Evolutionary conservation across 2,113 vertebrate species (phyloP).

Genomic region (Cavia aperea): DNA sequence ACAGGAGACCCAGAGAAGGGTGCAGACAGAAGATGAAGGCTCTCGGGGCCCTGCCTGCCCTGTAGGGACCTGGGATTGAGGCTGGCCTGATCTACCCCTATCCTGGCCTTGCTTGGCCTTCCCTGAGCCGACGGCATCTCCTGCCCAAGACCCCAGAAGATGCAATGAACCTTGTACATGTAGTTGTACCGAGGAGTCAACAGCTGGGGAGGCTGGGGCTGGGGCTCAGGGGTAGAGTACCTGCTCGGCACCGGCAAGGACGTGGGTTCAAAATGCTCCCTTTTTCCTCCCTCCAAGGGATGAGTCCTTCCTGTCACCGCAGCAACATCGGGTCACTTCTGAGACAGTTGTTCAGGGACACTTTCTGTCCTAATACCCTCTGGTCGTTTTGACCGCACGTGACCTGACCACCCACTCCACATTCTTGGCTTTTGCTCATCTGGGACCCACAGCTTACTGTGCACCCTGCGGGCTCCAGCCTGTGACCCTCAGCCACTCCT

Average conservation of each 20-base stretch:
- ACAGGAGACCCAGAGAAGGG: not conserved
- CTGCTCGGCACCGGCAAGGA: not conserved
- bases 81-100: not conserved
- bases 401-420: not conserved
- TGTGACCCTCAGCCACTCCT: not conserved
- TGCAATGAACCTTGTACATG: not conserved
- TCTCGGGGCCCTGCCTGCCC: not conserved
- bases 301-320: not conserved
- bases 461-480: not conserved
- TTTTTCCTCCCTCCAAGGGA: not conserved
- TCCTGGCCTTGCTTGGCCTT: not conserved
- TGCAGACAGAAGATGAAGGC: not conserved
- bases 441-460: not conserved
- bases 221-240: not conserved
- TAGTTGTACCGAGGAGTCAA: not conserved
- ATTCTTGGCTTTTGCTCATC: not conserved
- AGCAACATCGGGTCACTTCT: not conserved
- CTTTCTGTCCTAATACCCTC: not conserved
- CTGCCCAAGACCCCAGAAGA: not conserved
- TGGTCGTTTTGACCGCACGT: fast-evolving
- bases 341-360: not conserved
- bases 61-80: not conserved
- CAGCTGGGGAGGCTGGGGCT: too few relatives aligned
- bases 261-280: too few relatives aligned
- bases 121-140: not conserved